Evolutionary conservation across 64 coral and sea anemone species (phyloP), one percentile per base, ranked within the genome.

Genomic region (Dendrophyllia cribrosa): DNA sequence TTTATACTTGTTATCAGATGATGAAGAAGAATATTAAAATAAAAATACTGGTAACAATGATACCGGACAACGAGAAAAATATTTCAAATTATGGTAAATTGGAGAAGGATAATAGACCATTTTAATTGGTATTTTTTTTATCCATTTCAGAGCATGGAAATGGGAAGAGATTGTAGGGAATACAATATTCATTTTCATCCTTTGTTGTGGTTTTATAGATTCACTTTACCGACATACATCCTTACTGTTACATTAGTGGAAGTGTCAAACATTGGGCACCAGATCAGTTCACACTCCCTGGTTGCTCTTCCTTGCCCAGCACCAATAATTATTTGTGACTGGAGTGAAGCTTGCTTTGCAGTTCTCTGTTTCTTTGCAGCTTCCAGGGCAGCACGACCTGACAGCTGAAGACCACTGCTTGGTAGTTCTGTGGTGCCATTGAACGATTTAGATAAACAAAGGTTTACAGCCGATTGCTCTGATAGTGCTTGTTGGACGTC

Each of bases 261-360:
- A 44, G 78, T 26, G 78, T 82, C 56, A 82, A 59, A 82, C 7
- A 82, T 62, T 25, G 78, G 78, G 58, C 78, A 2, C 78, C 78
- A 82, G 58, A 82, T 82, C 62, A 63, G 78, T 82, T 82, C 78
- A 82, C 51, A 82, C 20, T 82, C 55, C 53, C 78, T 56, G 62
- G 78, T 82, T 82, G 56, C 56, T 82, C 78, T 82, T 17, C 55
- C 53, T 82, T 82, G 9, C 53, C 53, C 56, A 61, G 58, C 56
- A 22, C 78, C 78, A 82, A 10, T 3, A 59, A 82, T 82, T 11
- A 82, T 58, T 60, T 82, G 14, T 82, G 78, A 82, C n/a, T 23
- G n/a, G 22, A 82, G 56, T 59, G 78, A 82, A 24, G 56, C 52
- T 82, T 63, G 78, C 53, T n/a, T n/a, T 63, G 25, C n/a, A 9